These are phyloP conservation scores for Embidobia sp. DNA, from an alignment of 2,888 invertebrate genomes.

Conservation along the genomic window DNA sequence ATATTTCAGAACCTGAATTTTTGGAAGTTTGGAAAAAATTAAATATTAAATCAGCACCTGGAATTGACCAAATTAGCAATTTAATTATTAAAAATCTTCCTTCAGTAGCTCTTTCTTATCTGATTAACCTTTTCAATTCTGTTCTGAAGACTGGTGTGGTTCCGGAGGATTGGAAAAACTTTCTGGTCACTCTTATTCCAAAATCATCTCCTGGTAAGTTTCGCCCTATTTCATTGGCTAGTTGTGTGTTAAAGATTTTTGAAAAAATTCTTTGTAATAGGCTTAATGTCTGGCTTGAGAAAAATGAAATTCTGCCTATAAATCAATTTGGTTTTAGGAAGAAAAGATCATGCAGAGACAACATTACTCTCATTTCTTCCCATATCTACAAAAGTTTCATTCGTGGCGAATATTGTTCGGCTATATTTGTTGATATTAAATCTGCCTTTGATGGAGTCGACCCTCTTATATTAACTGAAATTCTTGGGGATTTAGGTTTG, in stretches of 20 bases:
- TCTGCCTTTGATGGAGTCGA: conserved; percentile 28
- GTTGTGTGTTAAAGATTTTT: not conserved
- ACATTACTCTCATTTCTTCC: not conserved
- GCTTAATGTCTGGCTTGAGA: not conserved
- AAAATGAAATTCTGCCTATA: not conserved
- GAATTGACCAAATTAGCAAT: not conserved
- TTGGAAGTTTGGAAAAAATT: too few species aligned
- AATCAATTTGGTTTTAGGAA: conserved; percentile 7
- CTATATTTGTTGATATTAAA: conserved; percentile 20
- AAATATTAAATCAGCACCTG: not conserved
- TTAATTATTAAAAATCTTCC: not conserved
- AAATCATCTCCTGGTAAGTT: not conserved
- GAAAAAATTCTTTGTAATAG: not conserved
- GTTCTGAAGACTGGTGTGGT: not conserved
- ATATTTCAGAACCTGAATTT: not conserved
- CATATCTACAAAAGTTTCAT: conserved; percentile 1
- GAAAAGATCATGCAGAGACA: not conserved
- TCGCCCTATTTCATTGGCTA: not conserved
- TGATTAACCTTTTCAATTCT: not conserved
- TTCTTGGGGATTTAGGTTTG: not conserved
- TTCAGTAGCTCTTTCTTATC: not conserved
- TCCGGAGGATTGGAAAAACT: not conserved
- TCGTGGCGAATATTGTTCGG: not conserved
- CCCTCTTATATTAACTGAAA: not conserved
- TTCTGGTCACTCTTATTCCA: not conserved